Evolutionary conservation across 2,888 invertebrate genomes (phyloP), one percentile per base, ranked within the genome.

Genomic region (Chloromyia formosa): DNA sequence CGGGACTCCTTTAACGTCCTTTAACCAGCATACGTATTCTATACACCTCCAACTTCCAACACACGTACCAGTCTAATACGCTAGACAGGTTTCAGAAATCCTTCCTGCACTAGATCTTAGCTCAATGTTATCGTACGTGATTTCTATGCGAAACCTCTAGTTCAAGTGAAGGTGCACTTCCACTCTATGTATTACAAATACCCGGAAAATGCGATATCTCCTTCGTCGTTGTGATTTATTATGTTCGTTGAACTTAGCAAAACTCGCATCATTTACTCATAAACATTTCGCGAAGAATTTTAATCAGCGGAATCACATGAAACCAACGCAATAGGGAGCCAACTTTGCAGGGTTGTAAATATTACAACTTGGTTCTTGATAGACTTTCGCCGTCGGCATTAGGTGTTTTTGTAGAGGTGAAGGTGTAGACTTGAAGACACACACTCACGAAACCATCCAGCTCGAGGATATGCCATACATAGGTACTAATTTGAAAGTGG

Each of bases 241-340:
- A 58, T 53, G 35, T n/a, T 35, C 71, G 71, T 35, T 35, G 27
- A 35, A 71, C 56, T 56, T 58, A 22, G 12, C 56, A n/a, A 16
- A 69, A 69, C 69, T 71, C 58, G 40, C 71, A 58, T 71, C 71
- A 56, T 71, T 71, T 18, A 40, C 71, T 56, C 71, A 71, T 71
- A 71, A 71, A 71, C 71, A 71, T 71, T 71, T 58, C 35, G 40
- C 27, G 71, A 58, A 71, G 71, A 71, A 71, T 71, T 71, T 71
- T 71, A 71, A 71, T 71, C 71, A 71, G 58, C 56, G 42, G 42
- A 56, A 58, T 49, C 45, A 66, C 66, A 66, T 18, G 62, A 62
- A 40, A 62, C 22, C 66, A 1, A 45, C 12, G 2, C 49, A 2
- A 49, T 12, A 35, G 27, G 3, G 7, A 35, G 27, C 7, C 2